Base-by-base conservation (phyloP, 2,113 vertebrate species). In the Nycticorax nycticorax region DNA sequence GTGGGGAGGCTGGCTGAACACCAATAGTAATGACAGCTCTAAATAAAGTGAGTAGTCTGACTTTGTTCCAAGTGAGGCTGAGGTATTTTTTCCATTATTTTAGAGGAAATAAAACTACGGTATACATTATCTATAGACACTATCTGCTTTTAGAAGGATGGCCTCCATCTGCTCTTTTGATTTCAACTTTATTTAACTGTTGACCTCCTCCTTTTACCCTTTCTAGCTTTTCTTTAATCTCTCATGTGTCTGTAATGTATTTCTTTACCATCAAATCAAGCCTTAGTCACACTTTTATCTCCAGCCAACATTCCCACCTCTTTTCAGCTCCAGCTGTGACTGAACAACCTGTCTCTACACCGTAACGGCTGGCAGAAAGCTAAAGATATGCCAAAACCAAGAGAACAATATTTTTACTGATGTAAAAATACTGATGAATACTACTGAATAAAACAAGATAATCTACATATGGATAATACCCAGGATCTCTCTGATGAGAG, bases 401-500 rank as follows among this genome's bases (percentile, higher is more conserved):
- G 57, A 68, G 47, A 88, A 81, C 37, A 84, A 28, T 88, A 69
- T 86, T 92, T 77, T 77, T 79, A 84, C 47, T 62, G n/a, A 53
- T 77, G n/a, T 86, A 78, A 82, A 91, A 85, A 59, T 75, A 37
- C 88, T 26, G 16, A 33, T 77, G 41, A 84, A n/a, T 60, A 59
- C 63, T 71, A 68, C 74, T 55, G 64, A 89, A 71, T 91, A 87
- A 92, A 93, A 21, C 6, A 52, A 66, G 27, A 43, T 41, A n/a
- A 57, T 91, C 45, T 85, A 27, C 5, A 6, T 53, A 37, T 77
- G 28, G 80, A 6, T 67, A 78, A 95, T 97, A 99, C 99, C 98
- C 26, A 99, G 85, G 94, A 99, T 99, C 98, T 99, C 99, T 95
- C 96, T 97, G 96, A 99, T 98, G 47, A 99, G 98, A 33, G 97